Evolutionary conservation across 2,797 vertebrate species (phyloP), one percentile per base, ranked within the genome.

Genomic region (Takifugu rubripes): DNA sequence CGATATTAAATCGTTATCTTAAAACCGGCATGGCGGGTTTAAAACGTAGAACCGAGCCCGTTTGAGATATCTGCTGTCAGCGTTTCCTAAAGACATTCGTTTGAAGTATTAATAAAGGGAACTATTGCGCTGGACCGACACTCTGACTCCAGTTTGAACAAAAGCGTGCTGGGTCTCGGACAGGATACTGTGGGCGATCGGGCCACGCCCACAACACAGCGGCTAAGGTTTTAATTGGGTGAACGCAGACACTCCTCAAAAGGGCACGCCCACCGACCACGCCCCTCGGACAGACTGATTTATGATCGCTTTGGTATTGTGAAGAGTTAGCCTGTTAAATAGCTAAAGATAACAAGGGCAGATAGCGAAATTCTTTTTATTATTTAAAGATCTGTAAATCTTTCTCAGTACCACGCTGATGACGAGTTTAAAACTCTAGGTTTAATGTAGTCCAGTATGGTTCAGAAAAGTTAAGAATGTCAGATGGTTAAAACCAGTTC

Each of bases 151-250:
- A 79, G 72, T 77, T 84, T 79, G 77, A 85, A 86, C 82, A 82
- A 82, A 83, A 82, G 81, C 87, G 70, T 88, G 88, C 70, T 56
- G 72, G 75, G 81, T 76, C 75, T 78, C 77, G 64, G 79, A 74
- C 72, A 45, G 72, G 61, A 54, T 43, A 3, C 45, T 16, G 66
- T 61, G 76, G 73, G 82, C 17, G 40, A 59, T 0, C 29, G 2
- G 5, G 3, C 17, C 56, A 51, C 80, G 81, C 84, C 87, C 70
- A 55, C 25, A 0, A 3, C 54, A 9, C 57, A 59, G 48, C 12
- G 12, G 50, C 52, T 51, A 15, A 15, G 14, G n/a, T 15, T 53
- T 2, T 68, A 59, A 88, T 84, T 86, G 84, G 88, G 61, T 71
- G 45, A 25, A 0, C 3, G 7, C 56, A 54, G 64, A 68, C 87